Evolutionary conservation across 1,140 invertebrate genomes (phyloP), one percentile per base, ranked within the genome.

Genomic region (Oedothorax gibbosus): DNA sequence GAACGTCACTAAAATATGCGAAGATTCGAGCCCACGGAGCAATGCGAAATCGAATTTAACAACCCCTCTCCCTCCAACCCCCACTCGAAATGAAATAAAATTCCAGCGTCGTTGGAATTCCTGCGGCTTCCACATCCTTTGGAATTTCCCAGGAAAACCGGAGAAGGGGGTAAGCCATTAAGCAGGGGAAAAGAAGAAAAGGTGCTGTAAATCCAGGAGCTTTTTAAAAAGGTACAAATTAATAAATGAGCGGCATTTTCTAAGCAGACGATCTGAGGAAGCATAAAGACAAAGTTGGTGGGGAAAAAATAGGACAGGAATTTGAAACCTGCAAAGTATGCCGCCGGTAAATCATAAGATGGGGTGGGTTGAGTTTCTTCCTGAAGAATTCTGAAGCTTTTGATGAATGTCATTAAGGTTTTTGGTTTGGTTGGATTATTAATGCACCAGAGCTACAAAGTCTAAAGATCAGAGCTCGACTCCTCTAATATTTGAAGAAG

Each of bases 221-320:
- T 81, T 81, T 81, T 81, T 81, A 81, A 81, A 81, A 81, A 81
- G 78, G 78, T 81, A 71, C 78, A 81, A 81, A 81, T 81, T 81
- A 81, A 81, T 81, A 71, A 81, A 81, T 71, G 78, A 71, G 64
- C 50, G 50, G 54, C 50, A 53, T 79, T 65, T 18, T 51, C 51
- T 69, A 21, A 21, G 8, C 8, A 14, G 50, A 50, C 12, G 11
- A 57, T 8, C 35, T 10, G 64, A 60, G 11, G 15, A 12, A 12
- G 57, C 15, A 3, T 20, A 35, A 66, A 50, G 15, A 77, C 51
- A 79, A 79, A 79, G n/a, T 14, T 53, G n/a, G 8, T 21, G 9
- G 53, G 20, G 51, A 60, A 14, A 35, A 49, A 56, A 56, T 56
- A 51, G 56, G 53, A 57, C 21, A 68, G 78, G 78, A 81, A 81